A percentile compares a stretch with the other conserved stretches of the same genome.
Conservation (phyloP, 2,888 invertebrate species). For the Leptarthrus brevirostris region DNA sequence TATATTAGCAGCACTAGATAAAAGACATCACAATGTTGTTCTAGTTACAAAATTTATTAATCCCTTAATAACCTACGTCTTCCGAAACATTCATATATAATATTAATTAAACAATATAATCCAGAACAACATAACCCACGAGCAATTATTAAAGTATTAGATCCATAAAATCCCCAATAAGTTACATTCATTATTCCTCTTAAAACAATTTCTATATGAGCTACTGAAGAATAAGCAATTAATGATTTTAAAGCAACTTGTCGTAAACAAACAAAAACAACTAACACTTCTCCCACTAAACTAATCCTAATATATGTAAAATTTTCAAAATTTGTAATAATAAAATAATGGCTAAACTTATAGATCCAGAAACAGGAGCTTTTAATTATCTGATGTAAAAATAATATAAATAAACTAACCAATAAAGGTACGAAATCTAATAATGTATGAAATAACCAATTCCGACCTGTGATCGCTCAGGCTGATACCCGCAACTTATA, state of each 20-base stretch:
- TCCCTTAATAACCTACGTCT: slow-evolving; percentile 73
- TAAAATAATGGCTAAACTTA: slow-evolving; percentile 79
- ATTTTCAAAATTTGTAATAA: slow-evolving; percentile 71
- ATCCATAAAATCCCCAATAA: slow-evolving; percentile 69
- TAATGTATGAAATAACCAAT: too few species aligned
- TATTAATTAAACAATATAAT: slow-evolving; percentile 76
- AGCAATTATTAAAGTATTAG: slow-evolving; percentile 73
- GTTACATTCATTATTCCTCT: slow-evolving; percentile 70
- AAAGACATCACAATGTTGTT: slow-evolving; percentile 76
- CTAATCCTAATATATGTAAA: slow-evolving; percentile 69
- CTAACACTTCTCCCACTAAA: slow-evolving; percentile 71
- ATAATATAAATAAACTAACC: too few species aligned
- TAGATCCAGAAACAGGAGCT: slow-evolving; percentile 78
- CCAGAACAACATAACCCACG: too few species aligned
- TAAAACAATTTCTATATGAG: slow-evolving; percentile 76
- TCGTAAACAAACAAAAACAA: slow-evolving; percentile 75
- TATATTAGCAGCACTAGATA: too few species aligned
- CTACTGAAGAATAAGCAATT: slow-evolving; percentile 80
- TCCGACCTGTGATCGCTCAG: too few species aligned
- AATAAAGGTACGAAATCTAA: too few species aligned
- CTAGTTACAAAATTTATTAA: too few species aligned
- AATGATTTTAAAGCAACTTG: slow-evolving; percentile 78
- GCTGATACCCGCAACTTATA: too few species aligned
- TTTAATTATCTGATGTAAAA: too few species aligned
- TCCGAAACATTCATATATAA: slow-evolving; percentile 72